Base-by-base conservation (phyloP, 2,797 vertebrate species). In the Sitta carolinensis region DNA sequence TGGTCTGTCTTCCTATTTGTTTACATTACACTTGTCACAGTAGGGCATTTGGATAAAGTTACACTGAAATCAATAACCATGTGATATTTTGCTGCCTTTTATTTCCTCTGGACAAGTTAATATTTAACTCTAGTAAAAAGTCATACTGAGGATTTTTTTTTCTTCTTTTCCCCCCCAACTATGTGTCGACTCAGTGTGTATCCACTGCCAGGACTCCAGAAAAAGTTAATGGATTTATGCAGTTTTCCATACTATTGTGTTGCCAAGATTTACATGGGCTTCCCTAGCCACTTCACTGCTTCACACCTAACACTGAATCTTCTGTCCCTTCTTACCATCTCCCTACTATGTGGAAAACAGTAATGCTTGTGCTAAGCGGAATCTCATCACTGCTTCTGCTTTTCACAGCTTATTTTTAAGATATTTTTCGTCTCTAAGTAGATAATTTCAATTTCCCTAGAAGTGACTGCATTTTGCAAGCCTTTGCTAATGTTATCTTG, bases 81-180 rank as follows among this genome's bases (percentile, higher is more conserved):
- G 21, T 52, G 36, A 48, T 82, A 70, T 51, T 87, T 78, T 87
- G 4, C 61, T 89, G 64, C 68, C 36, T 93, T 87, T 82, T 21
- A 23, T 52, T 92, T 91, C 61, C 68, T 84, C 45, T 54, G 30
- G 23, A 29, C 52, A 74, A 77, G 61, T 81, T 84, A 91, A 76
- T 89, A 73, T 63, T 82, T 87, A 75, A 84, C 47, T 81, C 22
- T 18, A 90, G 16, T 54, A 78, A 64, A 78, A 73, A 83, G 30
- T 36, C 45, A 42, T 57, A 52, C 15, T 40, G 34, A 59, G 25
- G 15, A 15, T 9, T 27, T 17, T 12, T 5, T 36, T 18, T 13
- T 4, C 5, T 13, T 23, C 5, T 14, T 12, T 27, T 20, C 5
- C 1, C 3, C 9, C 9, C 17, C 7, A 5, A 18, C 15, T 21